phyloP scores from a whole-genome alignment of 2,888 invertebrate species.

The Drosophila imparisetae region DNA sequence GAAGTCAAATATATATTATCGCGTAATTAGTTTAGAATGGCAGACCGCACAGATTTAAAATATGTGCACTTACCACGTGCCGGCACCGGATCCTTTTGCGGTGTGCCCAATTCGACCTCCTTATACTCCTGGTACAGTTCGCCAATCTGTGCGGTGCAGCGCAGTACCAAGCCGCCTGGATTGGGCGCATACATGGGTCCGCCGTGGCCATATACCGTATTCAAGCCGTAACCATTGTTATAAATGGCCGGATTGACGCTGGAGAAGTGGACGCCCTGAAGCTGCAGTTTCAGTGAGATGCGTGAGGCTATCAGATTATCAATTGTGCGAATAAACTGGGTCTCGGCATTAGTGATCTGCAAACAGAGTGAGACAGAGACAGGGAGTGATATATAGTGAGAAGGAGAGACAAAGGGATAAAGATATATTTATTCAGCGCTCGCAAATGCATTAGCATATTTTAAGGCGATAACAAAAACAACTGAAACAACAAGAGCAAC shows the following conservation, averaged over 20 bases:
- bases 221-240: conserved; percentile 62
- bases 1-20: conserved; percentile 59
- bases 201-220: conserved; percentile 71
- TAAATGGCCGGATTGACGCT: conserved; percentile 75
- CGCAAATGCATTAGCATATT: conserved; percentile 76
- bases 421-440: conserved; percentile 63
- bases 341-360: conserved; percentile 83
- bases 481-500: conserved; percentile 13
- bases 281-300: conserved; percentile 82
- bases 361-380: conserved; percentile 4
- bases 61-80: conserved; percentile 88
- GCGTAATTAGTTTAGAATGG: conserved; percentile 47
- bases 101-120: conserved; percentile 89
- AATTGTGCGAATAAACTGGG: conserved; percentile 83
- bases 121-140: conserved; percentile 89
- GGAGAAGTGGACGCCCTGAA: conserved; percentile 84
- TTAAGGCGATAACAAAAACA: conserved; percentile 44
- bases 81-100: conserved; percentile 91
- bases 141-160: conserved; percentile 89
- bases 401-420: conserved; percentile 37
- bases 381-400: conserved; percentile 5
- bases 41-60: background rate
- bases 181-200: conserved; percentile 72
- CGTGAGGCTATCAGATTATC: conserved; percentile 84
- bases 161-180: conserved; percentile 88